These are phyloP conservation scores for Xenopus laevis DNA, from an alignment of 2,113 vertebrate genomes.

Conservation along the genomic window DNA sequence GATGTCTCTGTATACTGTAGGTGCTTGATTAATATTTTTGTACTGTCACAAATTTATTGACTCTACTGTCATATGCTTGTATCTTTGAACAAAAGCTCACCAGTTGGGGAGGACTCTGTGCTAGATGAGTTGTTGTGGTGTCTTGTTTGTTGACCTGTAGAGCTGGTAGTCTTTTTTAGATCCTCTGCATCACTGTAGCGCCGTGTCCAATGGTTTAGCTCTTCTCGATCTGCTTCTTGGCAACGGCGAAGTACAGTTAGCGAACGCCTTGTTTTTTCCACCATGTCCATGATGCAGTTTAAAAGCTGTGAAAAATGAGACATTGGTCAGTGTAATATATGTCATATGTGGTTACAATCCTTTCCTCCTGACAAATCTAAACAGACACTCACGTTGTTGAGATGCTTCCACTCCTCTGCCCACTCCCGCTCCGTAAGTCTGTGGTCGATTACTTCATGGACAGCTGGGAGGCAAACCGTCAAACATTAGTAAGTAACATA, in stretches of 20 bases:
- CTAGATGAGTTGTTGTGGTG: slow-evolving; percentile 76
- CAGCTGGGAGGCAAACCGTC: slow-evolving; percentile 57
- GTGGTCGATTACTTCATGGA: slow-evolving; percentile 92
- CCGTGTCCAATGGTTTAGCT: slow-evolving; percentile 95
- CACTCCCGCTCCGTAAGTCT: slow-evolving; percentile 94
- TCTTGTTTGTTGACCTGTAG: slow-evolving; percentile 66
- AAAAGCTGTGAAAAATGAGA: slow-evolving; percentile 73
- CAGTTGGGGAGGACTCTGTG: slow-evolving; percentile 78
- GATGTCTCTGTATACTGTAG: no score
- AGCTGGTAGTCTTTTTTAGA: slow-evolving; percentile 83
- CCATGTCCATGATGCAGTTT: slow-evolving; percentile 99
- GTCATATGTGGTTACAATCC: background rate
- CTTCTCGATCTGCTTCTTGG: slow-evolving; percentile 93
- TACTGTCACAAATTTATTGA: no score
- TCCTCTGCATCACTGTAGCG: slow-evolving; percentile 88
- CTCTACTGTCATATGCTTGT: no score
- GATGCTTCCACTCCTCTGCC: slow-evolving; percentile 97
- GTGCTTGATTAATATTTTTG: no score
- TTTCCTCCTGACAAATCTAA: no score
- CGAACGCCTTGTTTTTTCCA: slow-evolving; percentile 91
- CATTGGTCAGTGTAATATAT: background rate
- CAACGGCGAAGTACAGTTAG: slow-evolving; percentile 90
- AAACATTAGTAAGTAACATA: no score
- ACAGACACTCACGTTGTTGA: slow-evolving; percentile 83
- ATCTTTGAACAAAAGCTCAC: slow-evolving; percentile 52